Percentiles rank a stretch among this genome's conserved stretches.
Conservation (phyloP, 2,888 invertebrate species). For the Eupithecia pulchellata region DNA sequence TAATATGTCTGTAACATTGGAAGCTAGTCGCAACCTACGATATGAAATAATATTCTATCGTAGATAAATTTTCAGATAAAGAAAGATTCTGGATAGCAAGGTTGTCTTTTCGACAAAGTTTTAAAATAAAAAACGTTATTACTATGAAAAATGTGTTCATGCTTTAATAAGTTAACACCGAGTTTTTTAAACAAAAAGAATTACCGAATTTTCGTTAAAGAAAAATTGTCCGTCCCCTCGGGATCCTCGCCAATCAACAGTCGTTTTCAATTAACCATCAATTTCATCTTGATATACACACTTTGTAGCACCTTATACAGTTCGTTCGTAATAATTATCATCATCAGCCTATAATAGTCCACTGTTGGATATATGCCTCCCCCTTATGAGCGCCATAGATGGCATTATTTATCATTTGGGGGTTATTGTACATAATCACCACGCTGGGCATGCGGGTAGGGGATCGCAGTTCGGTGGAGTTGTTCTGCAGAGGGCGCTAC, state of each 20-base stretch:
- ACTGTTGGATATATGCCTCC: no score
- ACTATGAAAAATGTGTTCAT: not conserved
- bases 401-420: no score
- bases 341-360: no score
- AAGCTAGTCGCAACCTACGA: slow-evolving; percentile 5
- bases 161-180: not conserved
- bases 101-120: not conserved
- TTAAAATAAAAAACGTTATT: not conserved
- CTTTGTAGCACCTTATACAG: not conserved
- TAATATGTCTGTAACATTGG: slow-evolving; percentile 11
- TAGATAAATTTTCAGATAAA: not conserved
- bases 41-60: not conserved
- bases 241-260: not conserved
- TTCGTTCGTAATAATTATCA: no score
- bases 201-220: not conserved
- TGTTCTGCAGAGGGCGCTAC: no score
- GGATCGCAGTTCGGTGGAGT: no score
- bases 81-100: not conserved
- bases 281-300: not conserved
- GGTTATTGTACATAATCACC: no score
- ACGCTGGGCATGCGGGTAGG: no score
- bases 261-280: not conserved
- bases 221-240: not conserved
- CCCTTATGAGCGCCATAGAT: no score
- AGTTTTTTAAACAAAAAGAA: not conserved